phyloP scores from a whole-genome alignment of 1,140 invertebrate genomes.

The Drosophila micromelanica region DNA sequence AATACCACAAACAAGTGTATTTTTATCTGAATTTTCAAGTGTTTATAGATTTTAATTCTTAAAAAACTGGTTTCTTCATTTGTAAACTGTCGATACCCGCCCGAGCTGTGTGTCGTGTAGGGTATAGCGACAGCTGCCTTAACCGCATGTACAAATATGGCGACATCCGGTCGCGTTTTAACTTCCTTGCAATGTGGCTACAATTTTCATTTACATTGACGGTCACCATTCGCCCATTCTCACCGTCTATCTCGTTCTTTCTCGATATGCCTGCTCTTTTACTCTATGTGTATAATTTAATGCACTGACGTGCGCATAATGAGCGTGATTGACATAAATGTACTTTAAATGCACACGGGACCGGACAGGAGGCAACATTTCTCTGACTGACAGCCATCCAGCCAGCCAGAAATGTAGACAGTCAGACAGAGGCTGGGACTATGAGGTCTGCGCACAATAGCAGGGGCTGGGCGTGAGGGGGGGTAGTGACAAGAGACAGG shows the following conservation, averaged over 20 bases:
- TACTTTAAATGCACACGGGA: conserved; percentile 76
- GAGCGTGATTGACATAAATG: conserved; percentile 81
- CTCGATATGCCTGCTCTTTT: conserved; percentile 2
- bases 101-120: background rate
- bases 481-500: background rate
- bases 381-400: conserved; percentile 26
- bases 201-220: conserved; percentile 65
- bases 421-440: conserved; percentile 15
- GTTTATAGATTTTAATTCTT: background rate
- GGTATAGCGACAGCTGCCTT: conserved; percentile 15
- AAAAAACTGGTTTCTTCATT: background rate
- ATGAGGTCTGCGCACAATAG: background rate
- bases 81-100: background rate
- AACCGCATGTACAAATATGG: conserved; percentile 60
- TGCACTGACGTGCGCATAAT: conserved; percentile 79
- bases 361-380: background rate
- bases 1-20: no score
- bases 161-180: conserved; percentile 62
- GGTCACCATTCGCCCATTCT: conserved; percentile 22
- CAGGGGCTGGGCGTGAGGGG: background rate
- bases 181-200: conserved; percentile 54
- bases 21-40: background rate
- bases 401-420: conserved; percentile 26
- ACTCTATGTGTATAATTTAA: conserved; percentile 65
- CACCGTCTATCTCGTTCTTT: background rate